Conservation (phyloP, 2,113 vertebrate genomes). For the Varanus salvator region DNA sequence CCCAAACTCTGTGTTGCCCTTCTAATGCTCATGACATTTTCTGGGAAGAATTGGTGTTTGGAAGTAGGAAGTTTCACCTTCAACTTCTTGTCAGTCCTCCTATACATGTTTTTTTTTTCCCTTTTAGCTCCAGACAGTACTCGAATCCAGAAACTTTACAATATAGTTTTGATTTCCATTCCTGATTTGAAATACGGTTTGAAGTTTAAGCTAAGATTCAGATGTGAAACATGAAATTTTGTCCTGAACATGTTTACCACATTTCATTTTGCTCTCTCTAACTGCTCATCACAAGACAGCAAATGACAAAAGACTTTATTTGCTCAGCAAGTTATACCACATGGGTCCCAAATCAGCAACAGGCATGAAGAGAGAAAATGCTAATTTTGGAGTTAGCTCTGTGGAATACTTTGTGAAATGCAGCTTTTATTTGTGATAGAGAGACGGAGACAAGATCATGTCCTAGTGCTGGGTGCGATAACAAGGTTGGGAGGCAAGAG, state of each 20-base stretch:
- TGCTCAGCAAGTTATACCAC: neutral
- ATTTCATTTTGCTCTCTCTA: neutral
- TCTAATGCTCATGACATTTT: neutral
- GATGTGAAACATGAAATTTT: neutral
- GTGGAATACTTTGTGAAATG: neutral
- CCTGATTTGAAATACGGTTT: neutral
- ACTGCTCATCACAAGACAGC: neutral
- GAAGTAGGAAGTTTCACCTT: neutral
- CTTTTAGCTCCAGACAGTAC: neutral
- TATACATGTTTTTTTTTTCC: neutral
- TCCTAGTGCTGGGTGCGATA: neutral
- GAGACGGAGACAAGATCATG: neutral
- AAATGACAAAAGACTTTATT: neutral
- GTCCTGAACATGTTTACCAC: neutral
- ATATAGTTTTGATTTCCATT: neutral
- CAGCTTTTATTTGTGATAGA: neutral
- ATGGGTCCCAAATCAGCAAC: neutral
- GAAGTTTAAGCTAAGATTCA: neutral
- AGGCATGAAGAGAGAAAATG: neutral
- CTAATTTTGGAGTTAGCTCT: neutral
- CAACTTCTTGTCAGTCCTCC: neutral
- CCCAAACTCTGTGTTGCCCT: neutral
- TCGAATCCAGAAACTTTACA: neutral
- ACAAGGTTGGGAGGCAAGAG: neutral
- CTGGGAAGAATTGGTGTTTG: neutral